Evolutionary conservation across 2,797 vertebrate species (phyloP), one percentile per base, ranked within the genome.

Genomic region (Margarornis squamiger): DNA sequence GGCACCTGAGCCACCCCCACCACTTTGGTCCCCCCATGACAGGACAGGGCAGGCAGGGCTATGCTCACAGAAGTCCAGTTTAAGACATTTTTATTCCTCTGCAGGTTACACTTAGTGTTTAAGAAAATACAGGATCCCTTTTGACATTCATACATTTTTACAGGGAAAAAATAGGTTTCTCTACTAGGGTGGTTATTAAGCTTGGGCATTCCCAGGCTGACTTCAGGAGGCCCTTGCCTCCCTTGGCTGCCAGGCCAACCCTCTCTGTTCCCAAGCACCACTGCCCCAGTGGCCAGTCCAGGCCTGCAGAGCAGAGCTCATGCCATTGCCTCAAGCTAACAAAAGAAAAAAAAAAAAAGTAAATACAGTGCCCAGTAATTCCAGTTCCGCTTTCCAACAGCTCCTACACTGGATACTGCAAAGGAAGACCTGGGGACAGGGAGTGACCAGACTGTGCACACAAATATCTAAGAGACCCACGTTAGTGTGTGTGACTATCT

Each of bases 101-200:
- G 87, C 78, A 23, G 68, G 93, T 96, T 97, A 97, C 93, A 94
- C 92, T 86, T 92, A 96, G 89, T 96, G 96, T 93, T 96, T 97
- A 97, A 96, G 97, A 98, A 98, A 98, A 98, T 97, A 98, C 97
- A 98, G 96, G 93, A 94, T 96, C 96, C 97, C 89, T 98, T 97
- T 96, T 90, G 84, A 93, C 96, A 38, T 96, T 96, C 97, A 93
- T 95, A 96, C 76, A 78, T 97, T 96, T 97, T 97, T 95, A 97
- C 95, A 97, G 81, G 96, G 95, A 95, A 97, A 98, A 98, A 96
- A 97, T 75, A 97, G 91, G 77, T 90, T 96, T 95, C 88, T 96
- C 88, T 96, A 46, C 32, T 23, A 88, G 29, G 74, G 71, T 78
- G 46, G 59, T 82, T 78, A 90, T 51, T 57, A 93, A 92, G 86